Base-by-base conservation (phyloP, 2,888 invertebrate genomes). In the Anaspis maculata region DNA sequence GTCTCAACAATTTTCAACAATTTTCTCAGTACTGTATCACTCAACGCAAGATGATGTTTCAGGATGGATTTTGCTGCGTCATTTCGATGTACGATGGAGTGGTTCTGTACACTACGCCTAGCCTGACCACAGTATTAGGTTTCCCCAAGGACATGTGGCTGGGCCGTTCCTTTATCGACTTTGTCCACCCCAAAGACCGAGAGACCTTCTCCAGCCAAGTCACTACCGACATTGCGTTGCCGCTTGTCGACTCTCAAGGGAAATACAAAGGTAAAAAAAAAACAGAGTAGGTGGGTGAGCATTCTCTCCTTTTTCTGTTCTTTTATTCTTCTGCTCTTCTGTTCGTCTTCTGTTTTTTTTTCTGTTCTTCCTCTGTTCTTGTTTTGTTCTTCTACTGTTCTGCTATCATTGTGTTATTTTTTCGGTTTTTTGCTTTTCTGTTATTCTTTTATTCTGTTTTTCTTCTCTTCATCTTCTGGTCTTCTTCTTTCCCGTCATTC, bases 71-170 rank as follows among this genome's bases (percentile, higher is more conserved):
- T 59, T 79, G 79, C 32, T 81, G 83, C 48, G 78, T 87, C 1
- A 80, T 89, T 44, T 87, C 88, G 1, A 81, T 89, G 80, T 73
- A 78, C 32, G 84, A 89, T 51, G 90, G 90, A 1, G 73, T 84
- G 1, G 81, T 90, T 0, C 69, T 88, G 49, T 83, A 81, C 51
- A 79, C 83, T 6, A 83, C 87, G 0, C 66, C 79, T 1, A 76
- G 76, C 27, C 67, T 88, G 29, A 77, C 78, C 0, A 63, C 74
- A 2, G 71, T 77, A 1, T 69, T 90, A 30, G 89, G 86, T 1
- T 90, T 79, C 55, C 82, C 86, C 0, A 77, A 79, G 45, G 83
- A 87, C 41, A 83, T 86, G 77, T 89, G 88, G 87, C 64, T 83
- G 16, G 89, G 88, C 3, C 72, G 85, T 30, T 84, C 85, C 0